Percentiles rank a stretch among this genome's conserved stretches.
Conservation (phyloP, 2,797 vertebrate genomes). For the Nasua narica region DNA sequence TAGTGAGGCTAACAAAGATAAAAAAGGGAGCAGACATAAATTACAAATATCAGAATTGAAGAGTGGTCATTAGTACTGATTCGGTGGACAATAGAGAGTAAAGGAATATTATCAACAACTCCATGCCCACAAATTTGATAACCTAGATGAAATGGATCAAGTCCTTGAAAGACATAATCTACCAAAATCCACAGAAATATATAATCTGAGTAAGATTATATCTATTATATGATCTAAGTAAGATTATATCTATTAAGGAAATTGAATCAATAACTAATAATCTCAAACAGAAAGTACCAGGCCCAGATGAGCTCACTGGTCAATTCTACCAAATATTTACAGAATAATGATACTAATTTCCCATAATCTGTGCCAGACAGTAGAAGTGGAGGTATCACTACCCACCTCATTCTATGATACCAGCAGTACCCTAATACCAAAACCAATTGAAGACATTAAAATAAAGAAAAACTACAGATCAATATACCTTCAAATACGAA, state of each 20-base stretch:
- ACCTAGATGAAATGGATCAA: background rate
- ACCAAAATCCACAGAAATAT: background rate
- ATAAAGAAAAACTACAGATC: background rate
- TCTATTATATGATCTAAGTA: background rate
- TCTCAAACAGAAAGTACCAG: background rate
- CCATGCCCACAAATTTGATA: background rate
- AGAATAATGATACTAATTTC: background rate
- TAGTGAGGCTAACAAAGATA: background rate
- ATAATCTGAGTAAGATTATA: background rate
- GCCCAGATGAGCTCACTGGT: background rate
- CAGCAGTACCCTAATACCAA: background rate
- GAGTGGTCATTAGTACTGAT: background rate
- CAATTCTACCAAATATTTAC: background rate
- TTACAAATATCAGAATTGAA: background rate
- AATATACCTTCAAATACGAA: background rate
- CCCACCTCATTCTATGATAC: background rate
- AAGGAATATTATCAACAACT: background rate
- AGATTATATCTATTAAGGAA: background rate
- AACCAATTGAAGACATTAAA: constrained; percentile 1
- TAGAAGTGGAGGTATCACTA: background rate
- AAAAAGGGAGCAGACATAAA: background rate
- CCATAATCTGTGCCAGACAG: background rate
- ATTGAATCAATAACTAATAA: background rate
- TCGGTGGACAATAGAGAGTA: background rate
- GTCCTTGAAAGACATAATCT: background rate